Evolutionary conservation across 2,888 invertebrate genomes (phyloP), one percentile per base, ranked within the genome.

Genomic region (Melitaea athalia): DNA sequence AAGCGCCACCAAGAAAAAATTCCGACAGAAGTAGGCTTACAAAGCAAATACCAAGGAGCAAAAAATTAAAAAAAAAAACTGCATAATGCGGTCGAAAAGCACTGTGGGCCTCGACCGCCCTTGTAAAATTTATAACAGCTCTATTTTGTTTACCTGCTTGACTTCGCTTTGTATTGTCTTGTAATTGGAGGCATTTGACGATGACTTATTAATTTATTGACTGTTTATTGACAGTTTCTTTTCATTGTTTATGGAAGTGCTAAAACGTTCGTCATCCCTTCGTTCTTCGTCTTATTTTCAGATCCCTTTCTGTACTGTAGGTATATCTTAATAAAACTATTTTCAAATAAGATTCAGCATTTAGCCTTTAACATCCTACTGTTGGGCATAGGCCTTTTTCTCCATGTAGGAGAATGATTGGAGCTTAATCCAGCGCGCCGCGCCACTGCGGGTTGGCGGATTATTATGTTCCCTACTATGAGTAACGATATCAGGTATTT

Each of bases 131-230:
- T 92, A 92, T 84, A 91, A 92, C 92, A 89, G 86, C 92, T 92
- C 90, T 91, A 91, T 91, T 90, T 87, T 91, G 89, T 90, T 89
- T 92, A 92, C 92, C 92, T 92, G 92, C 89, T 84, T 85, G 83
- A 88, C 83, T 89, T 79, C 79, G 78, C 83, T 85, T 87, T 87
- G 86, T 88, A 89, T 87, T 90, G 87, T 89, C 77, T 82, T 72
- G 86, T 92, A 89, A 92, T 92, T 91, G 91, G 87, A 85, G 87
- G 87, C 81, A 89, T 86, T 91, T 88, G 87, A 87, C 91, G 88
- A 88, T 90, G 91, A 91, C 84, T 92, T 91, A 92, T 92, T 91
- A 91, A 91, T 92, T 92, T 92, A 92, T 92, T 89, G 88, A 82
- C 82, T 83, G 81, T 85, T 55, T 55, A 55, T 55, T 55, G 53